A percentile compares a stretch with the other conserved stretches of the same genome.
Conservation (phyloP, 1,140 invertebrate genomes). For the Neodiprion lecontei region DNA sequence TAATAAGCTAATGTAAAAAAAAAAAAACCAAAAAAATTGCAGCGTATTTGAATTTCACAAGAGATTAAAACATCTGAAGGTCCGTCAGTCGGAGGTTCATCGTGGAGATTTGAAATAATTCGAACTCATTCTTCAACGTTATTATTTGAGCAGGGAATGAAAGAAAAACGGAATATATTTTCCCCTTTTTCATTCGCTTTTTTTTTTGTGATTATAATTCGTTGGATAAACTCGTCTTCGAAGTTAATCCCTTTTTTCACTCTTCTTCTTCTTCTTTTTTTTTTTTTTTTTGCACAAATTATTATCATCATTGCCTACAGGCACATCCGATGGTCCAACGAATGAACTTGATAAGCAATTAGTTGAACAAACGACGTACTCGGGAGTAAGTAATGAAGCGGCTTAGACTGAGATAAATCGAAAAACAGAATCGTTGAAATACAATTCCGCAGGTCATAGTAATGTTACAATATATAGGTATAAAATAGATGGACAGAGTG, state of each 20-base stretch:
- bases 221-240: not conserved
- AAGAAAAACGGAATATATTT: too few species aligned
- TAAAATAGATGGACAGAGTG: not conserved
- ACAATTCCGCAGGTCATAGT: not conserved
- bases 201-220: not conserved
- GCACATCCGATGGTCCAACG: not conserved
- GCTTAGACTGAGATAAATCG: too few species aligned
- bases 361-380: not conserved
- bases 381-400: not conserved
- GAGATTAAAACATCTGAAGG: too few species aligned
- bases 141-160: not conserved
- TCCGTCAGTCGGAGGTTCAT: not conserved
- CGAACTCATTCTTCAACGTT: not conserved
- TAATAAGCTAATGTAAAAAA: not conserved
- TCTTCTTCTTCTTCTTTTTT: too few species aligned
- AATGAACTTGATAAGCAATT: slow-evolving; percentile 6
- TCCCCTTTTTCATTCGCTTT: not conserved
- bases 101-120: not conserved
- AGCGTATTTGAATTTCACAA: too few species aligned
- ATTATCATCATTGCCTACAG: too few species aligned
- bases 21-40: too few species aligned
- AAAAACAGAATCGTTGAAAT: too few species aligned
- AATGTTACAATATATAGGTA: not conserved
- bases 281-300: too few species aligned
- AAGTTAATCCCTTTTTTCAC: too few species aligned